Base-by-base conservation (phyloP, 1,140 invertebrate species). In the Macrobrachium nipponense region DNA sequence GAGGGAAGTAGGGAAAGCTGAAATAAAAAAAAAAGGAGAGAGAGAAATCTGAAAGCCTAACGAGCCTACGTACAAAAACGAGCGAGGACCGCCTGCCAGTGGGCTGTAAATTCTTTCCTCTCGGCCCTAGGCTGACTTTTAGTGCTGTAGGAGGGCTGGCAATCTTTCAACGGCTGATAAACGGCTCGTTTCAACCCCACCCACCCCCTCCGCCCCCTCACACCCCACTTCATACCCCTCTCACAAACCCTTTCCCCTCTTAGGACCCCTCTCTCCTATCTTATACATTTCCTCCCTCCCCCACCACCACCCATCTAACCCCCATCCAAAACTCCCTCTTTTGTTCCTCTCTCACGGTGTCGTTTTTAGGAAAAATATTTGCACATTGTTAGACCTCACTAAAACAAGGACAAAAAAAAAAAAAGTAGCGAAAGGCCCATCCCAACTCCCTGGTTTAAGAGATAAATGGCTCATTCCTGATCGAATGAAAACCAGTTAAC, bases 131-230 rank as follows among this genome's bases (percentile, higher is more conserved):
- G 27, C 79, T 70, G 79, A 81, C 79, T 81, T 81, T 81, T 68
- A 72, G 64, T 81, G 79, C 64, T 70, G 18, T 23, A 66, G 62
- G 44, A 81, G 61, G 61, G 11, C 59, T 64, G 64, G 61, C 80
- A 82, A 73, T 82, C 43, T 73, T 72, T 82, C 80, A 82, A 73
- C 51, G 20, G 51, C 44, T 72, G 80, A 82, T 82, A 73, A 72
- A 82, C 44, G 70, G 80, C 23, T 73, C 62, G 66, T 61, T 73
- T 20, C 80, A 18, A 51, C 36, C 79, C 64, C 51, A 11, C 8
- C 64, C 18, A 20, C 66, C 43, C 18, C n/a, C 23, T 36, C 59
- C 23, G 0, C 12, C 68, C 15, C 15, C 7, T n/a, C 12, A 11
- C 0, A 5, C 11, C 68, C 51, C 51, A 20, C 20, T 36, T 68